Base-by-base conservation (phyloP, 1,140 invertebrate species). In the Whitmania pigra region DNA sequence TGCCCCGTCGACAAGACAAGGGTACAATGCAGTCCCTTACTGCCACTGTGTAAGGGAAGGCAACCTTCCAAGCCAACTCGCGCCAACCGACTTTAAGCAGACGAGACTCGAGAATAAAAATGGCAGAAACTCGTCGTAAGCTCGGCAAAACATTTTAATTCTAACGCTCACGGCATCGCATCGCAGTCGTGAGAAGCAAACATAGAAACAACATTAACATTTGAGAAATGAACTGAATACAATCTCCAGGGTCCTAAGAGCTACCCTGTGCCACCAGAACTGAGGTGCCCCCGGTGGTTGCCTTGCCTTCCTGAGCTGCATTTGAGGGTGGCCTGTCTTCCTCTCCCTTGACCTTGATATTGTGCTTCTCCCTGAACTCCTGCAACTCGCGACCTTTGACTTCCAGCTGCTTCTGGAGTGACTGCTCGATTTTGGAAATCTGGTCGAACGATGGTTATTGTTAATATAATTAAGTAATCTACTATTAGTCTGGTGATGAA, bases 321-420 rank as follows among this genome's bases (percentile, higher is more conserved):
- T 36, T 27, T 11, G 40, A 20, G 22, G 18, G n/a, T 17, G 31
- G n/a, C 49, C 25, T 70, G 31, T 78, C 81, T 27, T 82, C 82
- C 72, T 83, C 81, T 22, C 83, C 84, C 40, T 81, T 79, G 36
- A 86, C 82, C 71, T 82, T 79, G 76, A 97, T 93, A 80, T 93
- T 91, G 78, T 95, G 86, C 77, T 90, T 89, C 78, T 94, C 91
- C 79, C 92, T 92, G 81, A 91, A 97, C 75, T 93, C 89, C 80
- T 95, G 93, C 53, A 97, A 89, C 83, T 96, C 92, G 68, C 86
- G 82, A 7, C 93, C 93, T 83, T 96, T 97, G 75, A 88, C 87
- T 53, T 88, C 85, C 18, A 96, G 82, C 80, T 94, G 89, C 67
- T 89, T 88, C 68, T 88, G 89, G 18, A 94, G 83, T 69, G 85